A percentile compares a stretch with the other conserved stretches of the same genome.
phyloP scores from a whole-genome alignment of 2,888 invertebrate species.

The Eudemis profundana region DNA sequence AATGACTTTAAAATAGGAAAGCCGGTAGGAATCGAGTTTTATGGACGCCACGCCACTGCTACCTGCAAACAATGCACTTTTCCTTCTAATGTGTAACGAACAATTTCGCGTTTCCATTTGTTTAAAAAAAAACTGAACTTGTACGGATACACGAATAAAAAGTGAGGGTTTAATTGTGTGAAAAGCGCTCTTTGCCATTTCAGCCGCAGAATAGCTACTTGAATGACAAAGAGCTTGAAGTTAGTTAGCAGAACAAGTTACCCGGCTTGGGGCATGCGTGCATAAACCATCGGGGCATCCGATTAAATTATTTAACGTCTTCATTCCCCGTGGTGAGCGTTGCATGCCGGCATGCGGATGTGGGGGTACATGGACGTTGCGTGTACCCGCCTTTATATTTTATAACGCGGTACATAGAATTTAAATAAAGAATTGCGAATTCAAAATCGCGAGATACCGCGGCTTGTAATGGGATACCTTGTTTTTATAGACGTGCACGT shows the following conservation, averaged over 20 bases:
- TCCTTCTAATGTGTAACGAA: too few species aligned
- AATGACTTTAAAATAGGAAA: too few species aligned
- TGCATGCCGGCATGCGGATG: conserved; percentile 79
- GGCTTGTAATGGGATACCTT: background rate
- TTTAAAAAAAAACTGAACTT: background rate
- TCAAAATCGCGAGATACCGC: conserved; percentile 3
- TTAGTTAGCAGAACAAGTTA: conserved; percentile 45
- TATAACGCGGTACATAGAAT: conserved; percentile 30
- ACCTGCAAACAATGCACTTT: too few species aligned
- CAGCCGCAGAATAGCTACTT: conserved; percentile 12
- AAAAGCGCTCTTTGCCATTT: background rate
- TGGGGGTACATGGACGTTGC: conserved; percentile 67
- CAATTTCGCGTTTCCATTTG: background rate
- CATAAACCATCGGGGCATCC: conserved; percentile 77
- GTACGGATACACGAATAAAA: background rate
- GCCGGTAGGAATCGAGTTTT: too few species aligned
- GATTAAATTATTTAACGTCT: conserved; percentile 85
- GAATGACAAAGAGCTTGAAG: conserved; percentile 36
- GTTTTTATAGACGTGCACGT: background rate
- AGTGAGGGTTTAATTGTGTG: background rate
- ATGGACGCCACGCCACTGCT: too few species aligned
- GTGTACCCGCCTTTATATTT: conserved; percentile 41
- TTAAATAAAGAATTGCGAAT: conserved; percentile 35
- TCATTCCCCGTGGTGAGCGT: conserved; percentile 81
- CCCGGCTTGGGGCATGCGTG: conserved; percentile 62